These are phyloP conservation scores for Rynchops niger DNA, from an alignment of 2,113 vertebrate species.

Conservation along the genomic window DNA sequence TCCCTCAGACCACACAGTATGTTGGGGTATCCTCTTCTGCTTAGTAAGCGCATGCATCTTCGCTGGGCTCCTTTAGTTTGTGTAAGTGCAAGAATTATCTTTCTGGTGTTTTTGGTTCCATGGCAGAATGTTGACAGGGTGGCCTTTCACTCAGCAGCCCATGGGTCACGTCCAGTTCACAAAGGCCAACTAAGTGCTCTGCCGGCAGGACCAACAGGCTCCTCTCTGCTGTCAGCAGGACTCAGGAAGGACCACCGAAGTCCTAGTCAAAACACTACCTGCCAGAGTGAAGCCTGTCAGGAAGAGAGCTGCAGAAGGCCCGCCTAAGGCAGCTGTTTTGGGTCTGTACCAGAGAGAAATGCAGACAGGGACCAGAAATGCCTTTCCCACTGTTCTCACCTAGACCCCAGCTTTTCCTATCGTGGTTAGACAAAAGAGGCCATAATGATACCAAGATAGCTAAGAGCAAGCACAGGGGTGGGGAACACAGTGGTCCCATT, in stretches of 20 bases:
- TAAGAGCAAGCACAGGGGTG: background rate
- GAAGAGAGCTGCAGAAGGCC: background rate
- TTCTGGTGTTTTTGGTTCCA: background rate
- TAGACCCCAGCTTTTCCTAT: background rate
- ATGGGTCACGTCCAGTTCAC: background rate
- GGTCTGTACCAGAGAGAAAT: background rate
- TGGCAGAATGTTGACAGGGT: background rate
- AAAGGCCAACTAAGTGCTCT: background rate
- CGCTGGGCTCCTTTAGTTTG: background rate
- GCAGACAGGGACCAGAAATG: background rate
- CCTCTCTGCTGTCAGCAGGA: background rate
- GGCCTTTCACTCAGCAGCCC: background rate
- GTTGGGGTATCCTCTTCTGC: background rate
- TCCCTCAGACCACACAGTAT: background rate
- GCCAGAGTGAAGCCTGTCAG: background rate
- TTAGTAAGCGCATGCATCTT: background rate
- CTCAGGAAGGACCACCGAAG: background rate
- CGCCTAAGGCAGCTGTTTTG: background rate
- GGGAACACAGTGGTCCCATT: background rate
- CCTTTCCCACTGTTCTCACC: background rate
- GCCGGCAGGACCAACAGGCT: background rate
- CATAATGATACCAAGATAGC: background rate
- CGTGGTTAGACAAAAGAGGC: background rate
- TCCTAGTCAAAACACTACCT: background rate
- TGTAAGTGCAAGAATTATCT: background rate